Percentiles rank a stretch among this genome's conserved stretches.
Conservation (phyloP, 1,140 invertebrate genomes). For the Lucilia sericata region DNA sequence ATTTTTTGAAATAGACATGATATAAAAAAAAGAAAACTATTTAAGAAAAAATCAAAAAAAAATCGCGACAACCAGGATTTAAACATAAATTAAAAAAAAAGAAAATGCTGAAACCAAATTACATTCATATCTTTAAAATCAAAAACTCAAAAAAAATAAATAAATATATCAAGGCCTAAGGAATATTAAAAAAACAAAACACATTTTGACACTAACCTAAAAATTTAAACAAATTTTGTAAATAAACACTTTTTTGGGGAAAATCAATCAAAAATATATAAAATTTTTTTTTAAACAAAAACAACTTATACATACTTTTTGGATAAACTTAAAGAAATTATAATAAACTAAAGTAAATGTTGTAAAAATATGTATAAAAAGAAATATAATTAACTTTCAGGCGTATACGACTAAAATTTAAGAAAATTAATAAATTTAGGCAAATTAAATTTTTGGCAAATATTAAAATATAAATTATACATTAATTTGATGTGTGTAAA, state of each 20-base stretch:
- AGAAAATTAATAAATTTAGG: slow-evolving; percentile 19
- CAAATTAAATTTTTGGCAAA: slow-evolving; percentile 33
- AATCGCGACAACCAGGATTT: not conserved
- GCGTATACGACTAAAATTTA: slow-evolving; percentile 35
- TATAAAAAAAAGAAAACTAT: slow-evolving; percentile 13
- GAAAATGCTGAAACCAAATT: slow-evolving; percentile 10
- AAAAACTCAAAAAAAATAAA: not conserved
- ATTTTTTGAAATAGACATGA: slow-evolving; percentile 39
- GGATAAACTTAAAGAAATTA: slow-evolving; percentile 5
- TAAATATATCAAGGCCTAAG: slow-evolving; percentile 1
- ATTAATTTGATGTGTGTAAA: slow-evolving; percentile 35
- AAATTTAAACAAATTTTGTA: not conserved
- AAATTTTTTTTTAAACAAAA: not conserved
- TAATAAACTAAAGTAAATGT: slow-evolving; percentile 23
- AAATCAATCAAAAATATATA: not conserved
- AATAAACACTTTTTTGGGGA: not conserved
- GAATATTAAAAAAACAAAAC: not conserved
- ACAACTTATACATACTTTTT: slow-evolving; percentile 3
- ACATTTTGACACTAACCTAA: no score
- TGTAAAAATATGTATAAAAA: slow-evolving; percentile 32
- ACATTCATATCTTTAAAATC: slow-evolving; percentile 14
- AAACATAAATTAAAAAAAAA: not conserved
- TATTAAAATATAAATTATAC: slow-evolving; percentile 18
- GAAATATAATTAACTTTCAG: slow-evolving; percentile 19
- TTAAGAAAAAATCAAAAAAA: not conserved